phyloP scores from a whole-genome alignment of 2,888 invertebrate genomes.

The Ramazzottius varieornatus region DNA sequence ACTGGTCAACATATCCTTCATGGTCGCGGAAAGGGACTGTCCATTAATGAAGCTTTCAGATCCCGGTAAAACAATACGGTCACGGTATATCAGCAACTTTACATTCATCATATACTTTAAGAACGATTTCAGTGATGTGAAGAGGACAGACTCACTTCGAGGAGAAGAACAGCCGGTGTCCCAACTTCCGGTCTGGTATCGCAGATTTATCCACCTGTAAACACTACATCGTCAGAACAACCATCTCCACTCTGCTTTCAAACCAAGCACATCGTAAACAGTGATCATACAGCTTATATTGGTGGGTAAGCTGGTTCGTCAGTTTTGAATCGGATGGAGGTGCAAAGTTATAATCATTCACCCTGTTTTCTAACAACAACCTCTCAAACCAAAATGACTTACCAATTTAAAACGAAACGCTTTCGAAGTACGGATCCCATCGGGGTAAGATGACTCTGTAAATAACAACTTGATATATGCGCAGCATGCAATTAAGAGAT shows the following conservation, averaged over 20 bases:
- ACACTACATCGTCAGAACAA: background rate
- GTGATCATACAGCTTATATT: conserved; percentile 1
- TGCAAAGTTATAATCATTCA: conserved; percentile 1
- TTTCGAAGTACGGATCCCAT: background rate
- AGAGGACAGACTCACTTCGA: too few species aligned
- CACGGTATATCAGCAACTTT: too few species aligned
- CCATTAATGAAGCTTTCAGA: too few species aligned
- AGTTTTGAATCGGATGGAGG: background rate
- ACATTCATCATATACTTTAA: too few species aligned
- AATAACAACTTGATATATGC: background rate
- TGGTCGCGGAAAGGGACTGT: too few species aligned
- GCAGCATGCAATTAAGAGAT: background rate
- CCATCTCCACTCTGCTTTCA: too few species aligned
- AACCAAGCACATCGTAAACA: too few species aligned
- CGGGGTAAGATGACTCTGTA: background rate
- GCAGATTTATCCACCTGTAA: background rate
- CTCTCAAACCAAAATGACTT: background rate
- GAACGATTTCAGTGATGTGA: too few species aligned
- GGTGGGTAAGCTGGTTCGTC: background rate
- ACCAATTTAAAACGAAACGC: background rate
- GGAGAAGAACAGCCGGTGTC: too few species aligned
- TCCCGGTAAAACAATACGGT: too few species aligned
- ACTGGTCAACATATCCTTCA: too few species aligned
- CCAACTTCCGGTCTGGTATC: background rate
- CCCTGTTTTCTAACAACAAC: background rate